These are phyloP conservation scores for Rhingia campestris DNA, from an alignment of 2,888 invertebrate species.

Conservation along the genomic window DNA sequence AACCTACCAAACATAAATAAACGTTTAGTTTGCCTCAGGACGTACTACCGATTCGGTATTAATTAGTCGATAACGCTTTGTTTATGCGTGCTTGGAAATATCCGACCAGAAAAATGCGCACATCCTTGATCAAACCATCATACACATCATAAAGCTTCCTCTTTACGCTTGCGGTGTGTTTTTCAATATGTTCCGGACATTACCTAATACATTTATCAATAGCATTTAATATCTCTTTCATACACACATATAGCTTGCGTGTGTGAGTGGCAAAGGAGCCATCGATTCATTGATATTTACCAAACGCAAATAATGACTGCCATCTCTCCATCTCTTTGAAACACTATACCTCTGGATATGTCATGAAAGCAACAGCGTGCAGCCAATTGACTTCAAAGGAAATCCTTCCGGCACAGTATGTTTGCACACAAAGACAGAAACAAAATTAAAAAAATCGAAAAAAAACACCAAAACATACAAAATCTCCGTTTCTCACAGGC, in stretches of 20 bases:
- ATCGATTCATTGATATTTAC: constrained; percentile 64
- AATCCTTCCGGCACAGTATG: constrained; percentile 55
- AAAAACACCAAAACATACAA: constrained; percentile 3
- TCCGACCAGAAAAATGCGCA: constrained; percentile 28
- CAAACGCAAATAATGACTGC: constrained; percentile 63
- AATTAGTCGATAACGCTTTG: constrained; percentile 56
- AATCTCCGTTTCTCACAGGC: background rate
- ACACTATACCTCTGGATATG: constrained; percentile 54
- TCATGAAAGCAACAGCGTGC: constrained; percentile 69
- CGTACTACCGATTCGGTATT: constrained; percentile 37
- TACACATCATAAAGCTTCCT: background rate
- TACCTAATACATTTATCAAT: constrained; percentile 62
- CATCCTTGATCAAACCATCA: background rate
- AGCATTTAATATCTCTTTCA: constrained; percentile 38
- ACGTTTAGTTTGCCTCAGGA: constrained; percentile 28
- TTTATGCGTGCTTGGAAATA: constrained; percentile 35
- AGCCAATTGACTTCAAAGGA: constrained; percentile 70
- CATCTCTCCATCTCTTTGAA: constrained; percentile 2
- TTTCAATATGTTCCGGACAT: constrained; percentile 44
- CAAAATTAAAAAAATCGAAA: constrained; percentile 41
- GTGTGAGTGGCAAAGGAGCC: constrained; percentile 12
- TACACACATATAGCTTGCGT: background rate
- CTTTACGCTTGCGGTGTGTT: constrained; percentile 19
- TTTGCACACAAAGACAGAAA: constrained; percentile 44
- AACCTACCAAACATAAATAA: constrained; percentile 40